Evolutionary conservation across 2,888 invertebrate species (phyloP).

Genomic region (Dorcus parallelipipedus): DNA sequence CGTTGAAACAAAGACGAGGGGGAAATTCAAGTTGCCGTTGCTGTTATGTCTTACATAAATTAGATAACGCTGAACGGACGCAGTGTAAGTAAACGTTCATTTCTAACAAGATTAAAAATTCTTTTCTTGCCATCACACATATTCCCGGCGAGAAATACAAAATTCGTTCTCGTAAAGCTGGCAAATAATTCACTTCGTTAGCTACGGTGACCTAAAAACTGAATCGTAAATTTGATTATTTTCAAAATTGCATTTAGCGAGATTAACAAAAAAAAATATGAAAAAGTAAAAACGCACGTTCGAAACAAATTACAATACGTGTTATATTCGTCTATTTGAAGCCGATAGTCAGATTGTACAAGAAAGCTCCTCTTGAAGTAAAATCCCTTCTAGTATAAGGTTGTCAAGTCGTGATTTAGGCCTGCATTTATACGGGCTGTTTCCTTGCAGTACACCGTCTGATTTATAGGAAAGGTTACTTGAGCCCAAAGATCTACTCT

Average conservation of each 20-base stretch:
- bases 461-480: conserved; percentile 47
- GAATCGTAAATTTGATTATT: no score
- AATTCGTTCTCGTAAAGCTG: neutral
- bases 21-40: neutral
- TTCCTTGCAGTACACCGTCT: conserved; percentile 35
- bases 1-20: neutral
- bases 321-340: conserved; percentile 29
- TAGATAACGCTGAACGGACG: conserved; percentile 4
- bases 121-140: conserved; percentile 3
- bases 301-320: conserved; percentile 29
- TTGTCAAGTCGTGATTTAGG: conserved; percentile 47
- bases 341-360: conserved; percentile 29
- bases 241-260: neutral
- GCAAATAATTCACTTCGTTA: no score
- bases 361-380: conserved; percentile 34
- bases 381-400: conserved; percentile 44
- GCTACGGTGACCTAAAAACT: no score
- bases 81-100: neutral
- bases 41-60: conserved; percentile 8
- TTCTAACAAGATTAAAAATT: conserved; percentile 13
- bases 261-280: conserved; percentile 1
- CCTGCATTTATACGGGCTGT: conserved; percentile 47
- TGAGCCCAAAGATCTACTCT: conserved; percentile 38
- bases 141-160: conserved; percentile 1
- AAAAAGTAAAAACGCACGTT: conserved; percentile 9